Conservation (phyloP, 30 jellyfish, hydroid and myxozoan genomes). For the Catostylus mosaicus region DNA sequence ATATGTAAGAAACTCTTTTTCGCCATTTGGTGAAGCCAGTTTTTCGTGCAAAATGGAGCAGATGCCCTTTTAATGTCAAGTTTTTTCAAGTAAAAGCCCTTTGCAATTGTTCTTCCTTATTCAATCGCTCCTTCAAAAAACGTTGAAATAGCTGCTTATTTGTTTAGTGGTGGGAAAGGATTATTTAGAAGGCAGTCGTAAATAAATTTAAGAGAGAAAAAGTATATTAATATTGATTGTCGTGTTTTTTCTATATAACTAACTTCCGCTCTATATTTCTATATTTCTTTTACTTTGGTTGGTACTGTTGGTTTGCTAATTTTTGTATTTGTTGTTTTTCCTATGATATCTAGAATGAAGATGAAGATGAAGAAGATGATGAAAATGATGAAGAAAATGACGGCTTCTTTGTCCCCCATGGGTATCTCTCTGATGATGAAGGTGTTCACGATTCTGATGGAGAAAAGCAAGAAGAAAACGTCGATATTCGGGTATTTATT, state of each 20-base stretch:
- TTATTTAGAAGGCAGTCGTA: no score
- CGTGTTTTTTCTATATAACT: not conserved
- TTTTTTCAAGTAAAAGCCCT: no score
- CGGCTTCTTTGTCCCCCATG: constrained; percentile 99
- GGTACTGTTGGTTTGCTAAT: not conserved
- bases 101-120: no score
- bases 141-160: no score
- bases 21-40: not conserved
- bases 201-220: no score
- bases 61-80: no score
- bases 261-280: not conserved
- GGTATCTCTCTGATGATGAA: constrained; percentile 98
- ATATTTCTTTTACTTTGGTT: not conserved
- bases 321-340: not conserved
- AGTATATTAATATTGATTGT: no score
- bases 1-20: not conserved
- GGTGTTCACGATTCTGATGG: constrained; percentile 86
- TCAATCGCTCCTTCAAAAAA: no score
- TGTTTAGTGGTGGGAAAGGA: no score
- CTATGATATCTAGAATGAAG: constrained; percentile 78
- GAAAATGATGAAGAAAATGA: constrained; percentile 96
- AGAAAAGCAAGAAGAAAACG: constrained; percentile 72
- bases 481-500: constrained; percentile 43
- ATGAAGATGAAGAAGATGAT: constrained; percentile 88
- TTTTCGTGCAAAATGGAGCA: not conserved